Percentiles rank a stretch among this genome's conserved stretches.
Conservation (phyloP, 2,797 vertebrate genomes). For the Dromococcyx pavoninus region DNA sequence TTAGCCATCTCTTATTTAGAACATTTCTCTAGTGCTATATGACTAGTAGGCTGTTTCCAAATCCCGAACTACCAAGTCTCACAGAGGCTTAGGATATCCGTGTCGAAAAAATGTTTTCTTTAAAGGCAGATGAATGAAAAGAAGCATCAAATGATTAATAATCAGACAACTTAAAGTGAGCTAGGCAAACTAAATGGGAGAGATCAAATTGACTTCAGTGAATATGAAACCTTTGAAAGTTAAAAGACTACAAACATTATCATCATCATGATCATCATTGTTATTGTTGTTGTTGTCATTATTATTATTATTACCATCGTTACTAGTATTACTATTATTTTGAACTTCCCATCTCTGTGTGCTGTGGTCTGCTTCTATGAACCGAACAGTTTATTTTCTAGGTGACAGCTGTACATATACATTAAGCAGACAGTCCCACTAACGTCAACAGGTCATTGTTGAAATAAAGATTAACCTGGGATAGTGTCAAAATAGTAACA, state of each 20-base stretch:
- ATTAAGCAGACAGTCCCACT: constrained; percentile 45
- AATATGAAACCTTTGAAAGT: background rate
- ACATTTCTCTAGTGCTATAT: background rate
- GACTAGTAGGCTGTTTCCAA: background rate
- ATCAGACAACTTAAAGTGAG: background rate
- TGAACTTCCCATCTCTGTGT: background rate
- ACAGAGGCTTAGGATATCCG: background rate
- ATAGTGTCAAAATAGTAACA: constrained; percentile 12
- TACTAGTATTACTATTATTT: too few relatives aligned
- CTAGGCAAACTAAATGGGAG: background rate
- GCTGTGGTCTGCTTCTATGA: constrained; percentile 4
- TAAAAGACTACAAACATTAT: background rate
- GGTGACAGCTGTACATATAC: constrained; percentile 48
- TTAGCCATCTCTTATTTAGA: background rate
- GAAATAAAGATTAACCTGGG: constrained; percentile 63
- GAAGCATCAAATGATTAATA: background rate
- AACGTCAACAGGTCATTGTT: background rate
- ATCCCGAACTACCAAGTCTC: background rate
- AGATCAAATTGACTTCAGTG: background rate
- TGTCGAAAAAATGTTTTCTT: background rate
- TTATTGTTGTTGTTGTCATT: background rate
- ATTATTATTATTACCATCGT: background rate
- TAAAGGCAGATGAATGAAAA: background rate
- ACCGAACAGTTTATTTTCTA: background rate
- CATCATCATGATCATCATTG: background rate